Base-by-base conservation (phyloP, 1,140 invertebrate genomes). In the Lineus longissimus region DNA sequence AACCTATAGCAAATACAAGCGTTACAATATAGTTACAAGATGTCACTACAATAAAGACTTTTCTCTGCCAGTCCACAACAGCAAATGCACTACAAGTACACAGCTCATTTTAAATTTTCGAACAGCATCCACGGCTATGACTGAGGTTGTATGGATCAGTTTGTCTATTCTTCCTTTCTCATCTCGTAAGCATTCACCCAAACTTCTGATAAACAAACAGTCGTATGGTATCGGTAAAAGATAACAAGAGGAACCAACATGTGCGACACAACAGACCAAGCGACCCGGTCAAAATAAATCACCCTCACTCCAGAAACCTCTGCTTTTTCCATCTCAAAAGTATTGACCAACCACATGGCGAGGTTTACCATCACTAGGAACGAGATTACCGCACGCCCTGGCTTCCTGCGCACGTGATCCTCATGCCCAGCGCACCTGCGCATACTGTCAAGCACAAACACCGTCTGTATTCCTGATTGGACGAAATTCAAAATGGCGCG, bases 231-330 rank as follows among this genome's bases (percentile, higher is more conserved):
- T 56, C 95, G 86, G 83, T 96, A 97, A 82, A 97, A 98, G 62
- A 98, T 97, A 1, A 94, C 91, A 63, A 98, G 79, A 0, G 95
- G 95, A 88, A 96, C 95, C 0, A 92, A 92, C 2, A 97, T 90
- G 76, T 96, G 93, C 0, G 92, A 95, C 36, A 98, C 96, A 68
- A 96, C 95, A 15, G 93, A 96, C 95, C 95, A 98, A 90, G 93
- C 93, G 90, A 97, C 36, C 92, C 84, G 92, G 30, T 94, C 94
- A 74, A 95, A 98, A 85, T 96, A 96, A 68, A 92, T 31, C 36
- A 0, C 92, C 68, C 79, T 75, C 45, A 80, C 71, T 17, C 70
- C 67, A 17, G 76, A 69, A 27, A 78, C 75, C 55, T 75, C 73
- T 13, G 74, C 76, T 62, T 80, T 82, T 84, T 95, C 91, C 66